Conservation (phyloP, 92 coral and sea anemone genomes). For the Zoanthus solanderi region DNA sequence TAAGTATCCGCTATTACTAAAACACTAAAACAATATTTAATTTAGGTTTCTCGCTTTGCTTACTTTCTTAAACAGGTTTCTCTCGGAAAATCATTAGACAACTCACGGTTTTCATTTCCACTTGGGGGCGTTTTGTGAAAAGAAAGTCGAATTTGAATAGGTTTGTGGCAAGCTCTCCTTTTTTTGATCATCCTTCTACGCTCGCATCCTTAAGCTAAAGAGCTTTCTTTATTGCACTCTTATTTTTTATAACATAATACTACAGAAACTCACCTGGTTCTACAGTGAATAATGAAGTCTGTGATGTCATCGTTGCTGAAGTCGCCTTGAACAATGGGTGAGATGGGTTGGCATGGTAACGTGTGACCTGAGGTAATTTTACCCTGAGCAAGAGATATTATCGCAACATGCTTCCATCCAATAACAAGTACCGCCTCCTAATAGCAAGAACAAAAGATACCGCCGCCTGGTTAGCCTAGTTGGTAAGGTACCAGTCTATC, state of each 20-base stretch:
- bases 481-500: too few species aligned
- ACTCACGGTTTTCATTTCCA: not conserved
- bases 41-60: too few species aligned
- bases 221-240: not conserved
- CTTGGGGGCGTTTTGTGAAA: not conserved
- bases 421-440: constrained; percentile 84
- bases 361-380: constrained; percentile 81
- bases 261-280: constrained; percentile 71
- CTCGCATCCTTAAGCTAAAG: too few species aligned
- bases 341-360: constrained; percentile 86
- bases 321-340: constrained; percentile 89
- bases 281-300: constrained; percentile 88
- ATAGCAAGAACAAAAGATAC: not conserved
- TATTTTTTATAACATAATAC: not conserved
- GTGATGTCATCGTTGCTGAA: constrained; percentile 88
- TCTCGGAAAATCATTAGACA: too few species aligned
- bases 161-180: too few species aligned
- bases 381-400: constrained; percentile 85
- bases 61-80: too few species aligned
- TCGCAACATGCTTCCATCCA: constrained; percentile 74
- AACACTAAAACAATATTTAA: too few species aligned
- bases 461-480: too few species aligned
- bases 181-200: too few species aligned
- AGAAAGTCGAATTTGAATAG: too few species aligned
- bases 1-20: too few species aligned